Conservation (phyloP, 2,797 vertebrate genomes). For the Halcyon badia region DNA sequence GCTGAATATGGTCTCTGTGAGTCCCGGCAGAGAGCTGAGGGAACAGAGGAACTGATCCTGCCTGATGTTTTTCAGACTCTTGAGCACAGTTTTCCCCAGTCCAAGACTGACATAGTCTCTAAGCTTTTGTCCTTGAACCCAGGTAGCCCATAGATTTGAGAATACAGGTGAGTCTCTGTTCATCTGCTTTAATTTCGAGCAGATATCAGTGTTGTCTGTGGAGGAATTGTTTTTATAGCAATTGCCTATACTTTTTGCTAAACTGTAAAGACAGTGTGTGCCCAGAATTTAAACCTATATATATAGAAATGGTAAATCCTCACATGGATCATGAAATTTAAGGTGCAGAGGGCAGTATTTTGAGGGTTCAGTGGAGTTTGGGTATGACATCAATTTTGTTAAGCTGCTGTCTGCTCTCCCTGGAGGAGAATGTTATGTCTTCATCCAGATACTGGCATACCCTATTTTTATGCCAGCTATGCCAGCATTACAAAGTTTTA, state of each 20-base stretch:
- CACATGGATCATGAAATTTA: neutral
- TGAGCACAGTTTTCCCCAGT: neutral
- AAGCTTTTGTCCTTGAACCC: neutral
- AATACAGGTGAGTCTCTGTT: neutral
- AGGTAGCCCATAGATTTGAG: neutral
- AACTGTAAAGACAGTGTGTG: neutral
- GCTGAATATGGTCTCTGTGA: neutral
- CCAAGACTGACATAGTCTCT: neutral
- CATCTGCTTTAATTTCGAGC: neutral
- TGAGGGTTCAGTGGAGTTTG: neutral
- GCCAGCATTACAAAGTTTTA: conserved; percentile 50
- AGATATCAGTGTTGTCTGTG: neutral
- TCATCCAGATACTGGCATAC: conserved; percentile 45
- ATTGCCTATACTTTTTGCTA: neutral
- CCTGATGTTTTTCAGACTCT: neutral
- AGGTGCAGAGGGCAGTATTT: neutral
- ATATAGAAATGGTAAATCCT: neutral
- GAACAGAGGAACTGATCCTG: neutral
- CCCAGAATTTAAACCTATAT: neutral
- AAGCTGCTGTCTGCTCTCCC: neutral
- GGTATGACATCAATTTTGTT: neutral
- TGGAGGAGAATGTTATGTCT: conserved; percentile 24
- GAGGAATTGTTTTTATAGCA: neutral
- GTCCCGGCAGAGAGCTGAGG: neutral
- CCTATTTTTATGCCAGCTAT: conserved; percentile 58